Percentiles rank a stretch among this genome's conserved stretches.
Conservation (phyloP, 2,888 invertebrate species). For the Lepas anatifera region DNA sequence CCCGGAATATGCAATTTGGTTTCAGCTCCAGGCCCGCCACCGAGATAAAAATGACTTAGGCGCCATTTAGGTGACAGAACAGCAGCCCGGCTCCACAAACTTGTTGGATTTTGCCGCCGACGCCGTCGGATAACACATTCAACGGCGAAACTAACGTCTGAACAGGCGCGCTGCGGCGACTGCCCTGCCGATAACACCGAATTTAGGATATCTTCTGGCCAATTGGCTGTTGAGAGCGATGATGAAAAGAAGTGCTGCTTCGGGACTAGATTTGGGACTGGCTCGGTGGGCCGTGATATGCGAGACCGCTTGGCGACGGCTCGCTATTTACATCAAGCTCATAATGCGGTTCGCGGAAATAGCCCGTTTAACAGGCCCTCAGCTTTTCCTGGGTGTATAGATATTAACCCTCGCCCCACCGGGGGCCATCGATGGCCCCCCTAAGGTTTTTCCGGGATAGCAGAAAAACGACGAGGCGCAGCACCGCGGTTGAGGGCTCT, state of each 20-base stretch:
- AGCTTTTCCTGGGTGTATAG: too few species aligned
- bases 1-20: slow-evolving; percentile 2
- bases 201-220: slow-evolving; percentile 10
- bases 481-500: too few species aligned
- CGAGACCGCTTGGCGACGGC: background rate
- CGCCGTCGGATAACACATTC: background rate
- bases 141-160: background rate
- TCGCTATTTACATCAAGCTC: background rate
- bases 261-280: background rate
- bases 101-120: background rate
- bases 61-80: background rate
- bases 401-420: too few species aligned
- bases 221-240: slow-evolving; percentile 12
- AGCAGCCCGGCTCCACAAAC: slow-evolving; percentile 1
- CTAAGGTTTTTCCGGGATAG: too few species aligned
- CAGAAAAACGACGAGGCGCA: too few species aligned
- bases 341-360: too few species aligned
- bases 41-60: slow-evolving; percentile 8
- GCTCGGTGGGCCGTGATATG: background rate
- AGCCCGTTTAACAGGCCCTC: too few species aligned
- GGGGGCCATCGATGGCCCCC: too few species aligned
- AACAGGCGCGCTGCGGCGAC: background rate
- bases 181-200: background rate
- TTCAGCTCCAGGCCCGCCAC: background rate
- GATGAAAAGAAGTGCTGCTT: background rate